These are phyloP conservation scores for Apis florea DNA, from an alignment of 1,140 invertebrate species.

Conservation along the genomic window DNA sequence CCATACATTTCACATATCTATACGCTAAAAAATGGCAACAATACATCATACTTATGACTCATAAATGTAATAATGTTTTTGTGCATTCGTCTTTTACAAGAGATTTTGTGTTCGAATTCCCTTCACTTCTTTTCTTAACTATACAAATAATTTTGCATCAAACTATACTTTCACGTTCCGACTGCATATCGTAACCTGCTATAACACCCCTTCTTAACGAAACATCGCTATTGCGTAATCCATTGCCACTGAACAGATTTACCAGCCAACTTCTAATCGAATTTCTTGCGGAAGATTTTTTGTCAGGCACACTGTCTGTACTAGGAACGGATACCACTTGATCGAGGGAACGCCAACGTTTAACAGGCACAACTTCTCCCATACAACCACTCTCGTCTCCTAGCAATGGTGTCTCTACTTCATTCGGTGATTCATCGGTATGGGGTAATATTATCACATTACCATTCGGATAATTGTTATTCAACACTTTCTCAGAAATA, in stretches of 20 bases:
- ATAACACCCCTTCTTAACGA: slow-evolving; percentile 83
- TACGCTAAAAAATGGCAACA: slow-evolving; percentile 72
- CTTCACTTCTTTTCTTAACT: slow-evolving; percentile 1
- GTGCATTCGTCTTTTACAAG: slow-evolving; percentile 32
- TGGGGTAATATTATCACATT: slow-evolving; percentile 77
- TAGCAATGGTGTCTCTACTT: slow-evolving; percentile 82
- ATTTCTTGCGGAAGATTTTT: slow-evolving; percentile 80
- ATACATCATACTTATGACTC: slow-evolving; percentile 67
- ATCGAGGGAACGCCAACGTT: slow-evolving; percentile 90
- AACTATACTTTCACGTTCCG: slow-evolving; percentile 81
- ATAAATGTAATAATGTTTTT: slow-evolving; percentile 26
- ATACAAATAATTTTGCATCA: slow-evolving; percentile 55
- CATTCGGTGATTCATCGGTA: slow-evolving; percentile 66
- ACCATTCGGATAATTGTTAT: slow-evolving; percentile 82
- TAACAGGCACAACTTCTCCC: slow-evolving; percentile 81
- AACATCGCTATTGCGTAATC: slow-evolving; percentile 83
- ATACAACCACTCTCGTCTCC: slow-evolving; percentile 76
- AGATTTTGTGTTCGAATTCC: slow-evolving; percentile 33
- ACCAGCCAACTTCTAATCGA: slow-evolving; percentile 85
- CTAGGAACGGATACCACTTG: slow-evolving; percentile 81
- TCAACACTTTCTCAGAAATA: slow-evolving; percentile 78
- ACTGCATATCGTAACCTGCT: slow-evolving; percentile 78
- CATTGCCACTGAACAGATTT: slow-evolving; percentile 85
- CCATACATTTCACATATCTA: slow-evolving; percentile 74
- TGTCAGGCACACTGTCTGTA: slow-evolving; percentile 76